Evolutionary conservation across 2,797 vertebrate species (phyloP).

Genomic region (Macrochelys suwanniensis): DNA sequence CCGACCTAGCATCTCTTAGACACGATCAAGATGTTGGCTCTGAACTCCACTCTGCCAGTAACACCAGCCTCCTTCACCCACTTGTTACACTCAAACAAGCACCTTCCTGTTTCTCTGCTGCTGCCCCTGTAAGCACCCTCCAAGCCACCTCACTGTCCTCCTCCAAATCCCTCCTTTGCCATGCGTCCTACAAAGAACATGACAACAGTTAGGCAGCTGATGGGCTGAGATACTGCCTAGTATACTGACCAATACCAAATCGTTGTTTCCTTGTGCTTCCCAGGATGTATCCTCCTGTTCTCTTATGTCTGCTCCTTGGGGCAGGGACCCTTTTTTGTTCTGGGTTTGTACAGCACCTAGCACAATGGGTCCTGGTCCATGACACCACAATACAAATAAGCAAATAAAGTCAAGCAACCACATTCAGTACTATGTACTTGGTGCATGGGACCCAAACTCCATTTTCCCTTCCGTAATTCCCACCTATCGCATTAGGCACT

Average conservation of each 20-base stretch:
- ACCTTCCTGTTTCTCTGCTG: neutral
- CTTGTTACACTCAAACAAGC: no score
- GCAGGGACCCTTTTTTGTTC: neutral
- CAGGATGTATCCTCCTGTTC: neutral
- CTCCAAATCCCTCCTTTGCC: neutral
- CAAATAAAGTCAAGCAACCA: neutral
- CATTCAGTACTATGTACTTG: fast-evolving
- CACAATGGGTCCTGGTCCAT: neutral
- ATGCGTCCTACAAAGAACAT: neutral
- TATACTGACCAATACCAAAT: neutral
- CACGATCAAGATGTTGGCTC: neutral
- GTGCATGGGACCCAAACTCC: neutral
- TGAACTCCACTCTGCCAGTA: neutral
- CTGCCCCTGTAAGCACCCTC: neutral
- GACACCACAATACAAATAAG: neutral
- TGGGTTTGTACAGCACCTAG: neutral
- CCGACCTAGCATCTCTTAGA: neutral
- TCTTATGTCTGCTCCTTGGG: neutral
- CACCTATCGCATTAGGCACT: neutral
- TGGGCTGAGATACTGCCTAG: neutral
- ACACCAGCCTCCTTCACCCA: neutral
- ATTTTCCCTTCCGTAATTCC: neutral
- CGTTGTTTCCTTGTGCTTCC: neutral
- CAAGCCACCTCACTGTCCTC: neutral
- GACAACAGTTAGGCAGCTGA: neutral